These are phyloP conservation scores for Odontocolon sp. DNA, from an alignment of 2,888 invertebrate species.

Conservation along the genomic window DNA sequence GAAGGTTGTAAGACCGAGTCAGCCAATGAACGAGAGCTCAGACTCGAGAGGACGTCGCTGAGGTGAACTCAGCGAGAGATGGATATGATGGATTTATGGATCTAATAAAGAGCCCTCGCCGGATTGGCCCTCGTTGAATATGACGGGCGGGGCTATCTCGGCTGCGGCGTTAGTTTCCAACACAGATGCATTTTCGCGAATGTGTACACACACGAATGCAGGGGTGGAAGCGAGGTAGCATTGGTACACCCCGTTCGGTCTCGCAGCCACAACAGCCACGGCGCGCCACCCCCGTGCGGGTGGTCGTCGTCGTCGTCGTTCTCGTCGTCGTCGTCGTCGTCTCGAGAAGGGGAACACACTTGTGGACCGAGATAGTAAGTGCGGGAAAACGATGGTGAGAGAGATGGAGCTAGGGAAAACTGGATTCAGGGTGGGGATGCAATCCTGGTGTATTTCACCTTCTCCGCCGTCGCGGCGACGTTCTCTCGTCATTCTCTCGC, in stretches of 20 bases:
- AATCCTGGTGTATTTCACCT: constrained; percentile 75
- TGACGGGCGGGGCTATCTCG: constrained; percentile 79
- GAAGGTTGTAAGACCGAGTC: constrained; percentile 17
- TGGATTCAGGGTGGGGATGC: constrained; percentile 70
- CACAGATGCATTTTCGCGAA: constrained; percentile 2
- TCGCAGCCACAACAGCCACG: constrained; percentile 73
- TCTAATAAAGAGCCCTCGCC: constrained; percentile 84
- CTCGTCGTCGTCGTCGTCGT: constrained; percentile 55
- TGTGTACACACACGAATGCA: constrained; percentile 8
- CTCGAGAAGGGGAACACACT: constrained; percentile 51
- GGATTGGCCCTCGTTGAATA: constrained; percentile 80
- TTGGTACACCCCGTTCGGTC: constrained; percentile 75
- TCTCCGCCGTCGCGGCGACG: constrained; percentile 65
- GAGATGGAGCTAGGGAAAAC: constrained; percentile 18
- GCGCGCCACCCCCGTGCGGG: constrained; percentile 53
- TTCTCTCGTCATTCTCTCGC: constrained; percentile 54
- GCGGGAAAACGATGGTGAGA: not conserved
- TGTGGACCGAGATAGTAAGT: constrained; percentile 40
- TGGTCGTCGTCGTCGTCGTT: constrained; percentile 39
- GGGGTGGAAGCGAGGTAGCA: constrained; percentile 59
- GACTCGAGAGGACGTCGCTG: constrained; percentile 28
- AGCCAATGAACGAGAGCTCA: constrained; percentile 29
- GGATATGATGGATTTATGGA: constrained; percentile 92
- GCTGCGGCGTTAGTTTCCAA: constrained; percentile 29
- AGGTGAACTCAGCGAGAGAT: constrained; percentile 61